Conservation (phyloP, 64 coral and sea anemone genomes). For the Porites lutea region DNA sequence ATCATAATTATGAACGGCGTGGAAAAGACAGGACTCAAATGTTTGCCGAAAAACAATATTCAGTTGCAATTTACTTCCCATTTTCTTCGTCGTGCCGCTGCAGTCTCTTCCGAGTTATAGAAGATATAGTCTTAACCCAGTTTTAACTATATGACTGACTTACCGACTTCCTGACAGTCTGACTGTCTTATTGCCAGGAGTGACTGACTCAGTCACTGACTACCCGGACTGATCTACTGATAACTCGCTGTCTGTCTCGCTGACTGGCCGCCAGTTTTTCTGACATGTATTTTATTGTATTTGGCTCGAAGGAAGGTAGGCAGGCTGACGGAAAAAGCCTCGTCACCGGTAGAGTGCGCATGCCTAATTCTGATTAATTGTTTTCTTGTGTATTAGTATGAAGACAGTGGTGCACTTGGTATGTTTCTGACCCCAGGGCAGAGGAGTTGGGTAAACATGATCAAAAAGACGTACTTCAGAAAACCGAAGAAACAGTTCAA, state of each 20-base stretch:
- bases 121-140: no score
- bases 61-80: no score
- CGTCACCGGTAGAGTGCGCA: no score
- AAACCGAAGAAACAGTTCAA: conserved; percentile 93
- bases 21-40: no score
- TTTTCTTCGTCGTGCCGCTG: no score
- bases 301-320: no score
- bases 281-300: no score
- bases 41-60: no score
- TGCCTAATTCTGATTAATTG: neutral
- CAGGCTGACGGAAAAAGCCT: no score
- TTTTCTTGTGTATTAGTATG: conserved; percentile 66
- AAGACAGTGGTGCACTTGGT: conserved; percentile 94
- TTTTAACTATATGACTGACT: neutral
- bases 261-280: neutral
- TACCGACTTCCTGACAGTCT: neutral
- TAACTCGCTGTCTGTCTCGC: neutral
- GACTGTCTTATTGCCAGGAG: neutral
- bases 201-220: neutral
- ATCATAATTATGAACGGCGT: no score
- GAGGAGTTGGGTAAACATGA: conserved; percentile 96
- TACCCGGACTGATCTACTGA: neutral
- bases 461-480: conserved; percentile 90
- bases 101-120: no score
- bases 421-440: conserved; percentile 94